These are phyloP conservation scores for Pollimyrus isidori DNA, from an alignment of 2,113 vertebrate species.

Conservation along the genomic window DNA sequence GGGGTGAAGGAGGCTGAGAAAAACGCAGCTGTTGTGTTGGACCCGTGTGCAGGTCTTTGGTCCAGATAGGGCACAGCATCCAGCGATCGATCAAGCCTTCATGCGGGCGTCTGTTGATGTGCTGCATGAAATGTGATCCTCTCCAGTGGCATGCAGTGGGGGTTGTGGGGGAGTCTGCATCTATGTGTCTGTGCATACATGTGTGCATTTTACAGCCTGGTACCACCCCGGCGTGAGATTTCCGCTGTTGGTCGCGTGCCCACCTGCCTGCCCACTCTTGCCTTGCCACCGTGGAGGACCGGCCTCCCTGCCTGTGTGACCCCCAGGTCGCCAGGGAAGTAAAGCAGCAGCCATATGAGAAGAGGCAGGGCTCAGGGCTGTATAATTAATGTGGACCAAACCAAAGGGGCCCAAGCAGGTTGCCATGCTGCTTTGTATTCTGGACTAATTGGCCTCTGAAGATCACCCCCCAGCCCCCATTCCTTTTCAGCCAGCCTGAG, in stretches of 20 bases:
- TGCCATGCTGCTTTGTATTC: constrained; percentile 62
- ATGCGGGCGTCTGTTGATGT: not conserved
- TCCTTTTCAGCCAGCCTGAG: constrained; percentile 39
- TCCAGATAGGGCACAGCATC: not conserved
- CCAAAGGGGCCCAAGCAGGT: constrained; percentile 56
- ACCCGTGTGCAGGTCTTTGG: not conserved
- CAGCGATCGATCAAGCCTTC: not conserved
- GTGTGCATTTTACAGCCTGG: not conserved
- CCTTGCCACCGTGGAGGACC: not conserved
- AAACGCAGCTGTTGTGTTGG: not conserved
- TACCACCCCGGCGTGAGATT: not conserved
- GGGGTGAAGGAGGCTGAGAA: not conserved
- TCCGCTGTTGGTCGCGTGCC: not conserved
- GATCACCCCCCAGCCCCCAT: constrained; percentile 40
- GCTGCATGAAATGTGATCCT: not conserved
- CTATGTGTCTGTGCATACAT: not conserved
- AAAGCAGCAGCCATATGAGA: constrained; percentile 7
- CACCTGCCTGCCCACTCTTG: not conserved
- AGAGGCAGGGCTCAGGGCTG: constrained; percentile 25
- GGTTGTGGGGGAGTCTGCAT: not conserved
- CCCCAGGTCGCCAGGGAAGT: constrained; percentile 1
- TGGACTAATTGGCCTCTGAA: constrained; percentile 70
- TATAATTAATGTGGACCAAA: constrained; percentile 58
- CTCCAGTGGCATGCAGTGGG: not conserved
- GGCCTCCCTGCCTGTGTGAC: not conserved